Percentiles rank a stretch among this genome's conserved stretches.
phyloP scores from a whole-genome alignment of 2,797 vertebrate genomes.

The Tadarida brasiliensis region DNA sequence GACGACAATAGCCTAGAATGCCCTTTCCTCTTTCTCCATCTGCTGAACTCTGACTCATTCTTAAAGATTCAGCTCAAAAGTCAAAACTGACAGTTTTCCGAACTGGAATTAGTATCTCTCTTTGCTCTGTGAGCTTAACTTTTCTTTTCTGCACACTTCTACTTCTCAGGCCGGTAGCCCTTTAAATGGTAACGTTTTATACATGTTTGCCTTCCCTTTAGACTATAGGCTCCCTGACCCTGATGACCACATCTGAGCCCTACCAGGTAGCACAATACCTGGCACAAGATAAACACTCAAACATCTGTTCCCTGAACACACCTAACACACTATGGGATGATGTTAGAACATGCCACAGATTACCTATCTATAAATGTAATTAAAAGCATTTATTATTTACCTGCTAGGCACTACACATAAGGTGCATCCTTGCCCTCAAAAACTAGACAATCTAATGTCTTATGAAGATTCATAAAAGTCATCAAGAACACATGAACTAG shows the following conservation, averaged over 20 bases:
- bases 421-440: background rate
- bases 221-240: background rate
- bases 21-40: conserved; percentile 62
- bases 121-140: background rate
- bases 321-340: background rate
- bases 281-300: background rate
- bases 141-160: background rate
- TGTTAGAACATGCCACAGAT: background rate
- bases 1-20: conserved; percentile 52
- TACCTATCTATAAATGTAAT: background rate
- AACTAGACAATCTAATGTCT: background rate
- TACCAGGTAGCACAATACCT: background rate
- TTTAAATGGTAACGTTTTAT: background rate
- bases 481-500: background rate
- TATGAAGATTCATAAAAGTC: background rate
- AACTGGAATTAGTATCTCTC: background rate
- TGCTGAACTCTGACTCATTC: conserved; percentile 71
- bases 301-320: background rate
- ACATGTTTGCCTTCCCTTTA: background rate
- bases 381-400: background rate
- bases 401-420: background rate
- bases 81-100: conserved; percentile 60
- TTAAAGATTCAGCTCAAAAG: conserved; percentile 67
- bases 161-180: background rate
- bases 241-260: background rate